phyloP scores from a whole-genome alignment of 2,888 invertebrate genomes.

The Vanessa cardui region DNA sequence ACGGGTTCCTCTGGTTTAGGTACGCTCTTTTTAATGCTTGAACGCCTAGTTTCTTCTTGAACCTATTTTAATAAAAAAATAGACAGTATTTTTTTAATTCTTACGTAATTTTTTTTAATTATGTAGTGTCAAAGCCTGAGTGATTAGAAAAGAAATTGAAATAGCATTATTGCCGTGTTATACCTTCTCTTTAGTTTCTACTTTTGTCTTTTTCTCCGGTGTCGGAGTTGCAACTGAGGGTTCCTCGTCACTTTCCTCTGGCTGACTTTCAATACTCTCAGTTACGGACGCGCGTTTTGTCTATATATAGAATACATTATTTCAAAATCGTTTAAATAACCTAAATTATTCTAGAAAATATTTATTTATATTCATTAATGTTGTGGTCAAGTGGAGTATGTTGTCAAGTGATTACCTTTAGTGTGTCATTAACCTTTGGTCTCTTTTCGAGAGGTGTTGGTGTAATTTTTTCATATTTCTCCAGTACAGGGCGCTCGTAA shows the following conservation, averaged over 20 bases:
- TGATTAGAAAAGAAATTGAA: too few species aligned
- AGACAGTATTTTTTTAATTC: too few species aligned
- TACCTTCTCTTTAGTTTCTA: slow-evolving; percentile 62
- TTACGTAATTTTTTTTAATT: too few species aligned
- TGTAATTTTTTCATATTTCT: slow-evolving; percentile 86
- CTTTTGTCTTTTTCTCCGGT: slow-evolving; percentile 68
- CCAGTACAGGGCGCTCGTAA: slow-evolving; percentile 89
- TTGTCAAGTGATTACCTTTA: slow-evolving; percentile 68
- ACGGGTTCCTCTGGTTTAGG: slow-evolving; percentile 72
- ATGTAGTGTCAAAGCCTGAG: too few species aligned
- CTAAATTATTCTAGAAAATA: background rate
- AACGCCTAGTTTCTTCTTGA: slow-evolving; percentile 64
- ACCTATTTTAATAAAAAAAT: slow-evolving; percentile 51
- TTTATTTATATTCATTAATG: background rate
- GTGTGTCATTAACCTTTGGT: slow-evolving; percentile 73
- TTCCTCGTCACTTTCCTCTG: slow-evolving; percentile 74
- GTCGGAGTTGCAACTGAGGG: slow-evolving; percentile 62
- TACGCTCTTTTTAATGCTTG: slow-evolving; percentile 72
- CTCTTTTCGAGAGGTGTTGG: slow-evolving; percentile 80
- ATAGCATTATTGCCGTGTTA: background rate
- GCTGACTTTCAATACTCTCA: slow-evolving; percentile 72
- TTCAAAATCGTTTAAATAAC: slow-evolving; percentile 21
- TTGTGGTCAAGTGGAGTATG: slow-evolving; percentile 40
- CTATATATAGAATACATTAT: slow-evolving; percentile 50
- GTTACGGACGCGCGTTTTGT: slow-evolving; percentile 73